phyloP scores from a whole-genome alignment of 2,113 vertebrate genomes.

The Osmerus eperlanus region DNA sequence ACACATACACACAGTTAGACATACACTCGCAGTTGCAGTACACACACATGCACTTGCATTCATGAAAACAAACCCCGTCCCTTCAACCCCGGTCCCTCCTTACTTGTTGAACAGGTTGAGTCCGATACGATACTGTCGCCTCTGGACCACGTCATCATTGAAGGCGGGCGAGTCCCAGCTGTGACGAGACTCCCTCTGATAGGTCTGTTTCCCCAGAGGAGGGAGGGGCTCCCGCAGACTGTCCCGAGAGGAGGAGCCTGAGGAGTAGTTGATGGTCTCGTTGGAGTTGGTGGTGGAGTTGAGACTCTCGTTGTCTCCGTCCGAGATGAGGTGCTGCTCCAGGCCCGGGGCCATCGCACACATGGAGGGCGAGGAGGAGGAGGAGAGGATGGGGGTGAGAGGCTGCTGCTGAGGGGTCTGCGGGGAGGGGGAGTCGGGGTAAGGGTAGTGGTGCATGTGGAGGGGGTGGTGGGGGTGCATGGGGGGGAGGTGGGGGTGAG shows the following conservation, averaged over 20 bases:
- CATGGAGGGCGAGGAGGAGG: slow-evolving; percentile 68
- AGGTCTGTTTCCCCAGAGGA: slow-evolving; percentile 72
- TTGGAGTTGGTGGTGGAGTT: slow-evolving; percentile 93
- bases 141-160: slow-evolving; percentile 89
- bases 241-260: slow-evolving; percentile 88
- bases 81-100: slow-evolving; percentile 28
- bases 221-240: slow-evolving; percentile 81
- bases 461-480: slow-evolving; percentile 74
- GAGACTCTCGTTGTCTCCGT: slow-evolving; percentile 89
- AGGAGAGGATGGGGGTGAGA: slow-evolving; percentile 75
- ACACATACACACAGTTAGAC: slow-evolving; percentile 2
- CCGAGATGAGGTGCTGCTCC: slow-evolving; percentile 78
- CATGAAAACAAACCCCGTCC: background rate
- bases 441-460: slow-evolving; percentile 75
- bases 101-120: slow-evolving; percentile 97
- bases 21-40: background rate
- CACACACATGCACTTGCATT: background rate
- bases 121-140: slow-evolving; percentile 89
- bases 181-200: slow-evolving; percentile 88
- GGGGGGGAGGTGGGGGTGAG: slow-evolving; percentile 59
- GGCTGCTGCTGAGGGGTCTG: slow-evolving; percentile 79
- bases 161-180: slow-evolving; percentile 94
- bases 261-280: slow-evolving; percentile 93
- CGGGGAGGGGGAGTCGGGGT: slow-evolving; percentile 73
- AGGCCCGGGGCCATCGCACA: slow-evolving; percentile 65